These are phyloP conservation scores for Chloroclystis v-ata DNA, from an alignment of 2,888 invertebrate species.

Conservation along the genomic window DNA sequence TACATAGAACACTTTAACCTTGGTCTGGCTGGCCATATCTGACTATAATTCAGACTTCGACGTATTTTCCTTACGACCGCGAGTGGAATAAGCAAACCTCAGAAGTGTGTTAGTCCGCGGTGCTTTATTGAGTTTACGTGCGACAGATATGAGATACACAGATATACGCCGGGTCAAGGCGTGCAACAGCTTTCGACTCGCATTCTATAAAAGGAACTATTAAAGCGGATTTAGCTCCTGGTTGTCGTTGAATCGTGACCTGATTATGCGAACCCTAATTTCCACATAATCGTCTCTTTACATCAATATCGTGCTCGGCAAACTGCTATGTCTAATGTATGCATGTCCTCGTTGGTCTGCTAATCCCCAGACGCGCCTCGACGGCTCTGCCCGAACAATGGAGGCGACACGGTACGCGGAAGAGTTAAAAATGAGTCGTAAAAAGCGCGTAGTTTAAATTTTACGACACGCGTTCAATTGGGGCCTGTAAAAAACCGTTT, in stretches of 20 bases:
- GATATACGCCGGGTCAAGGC: conserved; percentile 69
- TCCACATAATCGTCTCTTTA: conserved; percentile 55
- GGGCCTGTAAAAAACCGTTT: conserved; percentile 73
- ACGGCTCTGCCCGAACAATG: conserved; percentile 51
- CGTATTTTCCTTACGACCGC: conserved; percentile 46
- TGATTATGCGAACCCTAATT: conserved; percentile 56
- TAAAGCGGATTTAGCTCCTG: conserved; percentile 57
- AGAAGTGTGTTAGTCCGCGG: conserved; percentile 68
- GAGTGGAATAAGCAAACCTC: conserved; percentile 61
- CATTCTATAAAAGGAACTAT: conserved; percentile 59
- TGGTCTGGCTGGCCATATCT: conserved; percentile 38
- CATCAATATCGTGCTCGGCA: conserved; percentile 48
- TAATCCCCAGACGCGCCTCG: conserved; percentile 47
- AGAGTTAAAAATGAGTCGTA: conserved; percentile 68
- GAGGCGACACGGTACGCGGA: conserved; percentile 61
- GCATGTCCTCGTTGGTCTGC: conserved; percentile 52
- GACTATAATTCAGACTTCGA: conserved; percentile 39
- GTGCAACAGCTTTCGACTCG: conserved; percentile 69
- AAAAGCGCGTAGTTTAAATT: conserved; percentile 73
- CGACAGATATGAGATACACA: conserved; percentile 71
- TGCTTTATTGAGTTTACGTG: conserved; percentile 76
- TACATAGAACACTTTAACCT: conserved; percentile 39
- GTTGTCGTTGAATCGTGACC: conserved; percentile 42
- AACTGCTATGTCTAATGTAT: conserved; percentile 55
- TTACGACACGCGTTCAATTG: conserved; percentile 73